Percentiles rank a stretch among this genome's conserved stretches.
Conservation (phyloP, 2,888 invertebrate species). For the Caenorhabditis angaria region DNA sequence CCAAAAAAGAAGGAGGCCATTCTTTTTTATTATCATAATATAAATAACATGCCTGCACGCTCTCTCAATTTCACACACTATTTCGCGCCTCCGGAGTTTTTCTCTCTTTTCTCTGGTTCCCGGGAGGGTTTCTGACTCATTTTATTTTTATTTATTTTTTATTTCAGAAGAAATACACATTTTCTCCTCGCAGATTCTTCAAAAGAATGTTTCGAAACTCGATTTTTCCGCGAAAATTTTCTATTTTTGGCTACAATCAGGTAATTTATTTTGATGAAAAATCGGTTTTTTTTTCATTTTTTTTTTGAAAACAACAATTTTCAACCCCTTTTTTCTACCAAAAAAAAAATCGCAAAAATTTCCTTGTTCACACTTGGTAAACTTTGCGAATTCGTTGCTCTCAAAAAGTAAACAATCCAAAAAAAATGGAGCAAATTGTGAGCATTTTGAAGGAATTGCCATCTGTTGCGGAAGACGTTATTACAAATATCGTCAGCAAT, state of each 20-base stretch:
- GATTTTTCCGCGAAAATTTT: not conserved
- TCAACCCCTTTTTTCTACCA: too few species aligned
- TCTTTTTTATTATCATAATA: conserved; percentile 2
- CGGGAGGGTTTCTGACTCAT: not conserved
- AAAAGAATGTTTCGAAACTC: not conserved
- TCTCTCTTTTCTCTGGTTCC: too few species aligned
- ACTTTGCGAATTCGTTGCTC: conserved; percentile 31
- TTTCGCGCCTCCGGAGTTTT: too few species aligned
- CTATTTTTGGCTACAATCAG: not conserved
- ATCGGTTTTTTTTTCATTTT: conserved; percentile 11
- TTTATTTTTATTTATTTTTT: not conserved
- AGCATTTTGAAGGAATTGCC: conserved; percentile 46
- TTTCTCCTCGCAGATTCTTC: not conserved
- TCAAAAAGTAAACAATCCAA: conserved; percentile 35
- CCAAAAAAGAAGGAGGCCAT: not conserved
- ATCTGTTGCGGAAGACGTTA: conserved; percentile 41
- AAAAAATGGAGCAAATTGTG: conserved; percentile 45
- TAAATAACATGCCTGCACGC: not conserved
- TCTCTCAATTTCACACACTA: not conserved
- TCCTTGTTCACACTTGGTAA: conserved; percentile 10
- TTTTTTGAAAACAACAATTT: not conserved
- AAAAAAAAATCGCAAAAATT: not conserved
- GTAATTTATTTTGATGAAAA: conserved; percentile 3
- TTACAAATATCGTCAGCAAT: conserved; percentile 12
- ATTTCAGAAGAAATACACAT: not conserved